Conservation (phyloP, 2,888 invertebrate species). For the Caenorhabditis zanzibari region DNA sequence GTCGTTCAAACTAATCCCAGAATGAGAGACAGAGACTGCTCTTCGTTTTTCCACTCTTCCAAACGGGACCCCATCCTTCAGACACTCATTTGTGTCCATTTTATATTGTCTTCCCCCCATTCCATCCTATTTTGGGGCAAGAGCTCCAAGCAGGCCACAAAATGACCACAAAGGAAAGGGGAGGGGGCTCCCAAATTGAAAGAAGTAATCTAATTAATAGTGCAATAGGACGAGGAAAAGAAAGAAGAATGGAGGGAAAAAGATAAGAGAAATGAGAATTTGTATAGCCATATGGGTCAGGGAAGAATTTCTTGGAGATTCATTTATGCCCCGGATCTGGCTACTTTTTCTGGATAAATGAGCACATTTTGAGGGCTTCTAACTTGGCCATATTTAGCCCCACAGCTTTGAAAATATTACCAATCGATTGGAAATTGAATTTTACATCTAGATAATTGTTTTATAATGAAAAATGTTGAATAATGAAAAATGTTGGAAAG, state of each 20-base stretch:
- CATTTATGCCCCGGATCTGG: background rate
- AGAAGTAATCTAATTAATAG: constrained; percentile 58
- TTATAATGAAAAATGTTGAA: too few species aligned
- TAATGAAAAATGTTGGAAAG: too few species aligned
- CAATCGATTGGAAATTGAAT: too few species aligned
- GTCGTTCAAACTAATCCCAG: constrained; percentile 40
- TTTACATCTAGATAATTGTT: too few species aligned
- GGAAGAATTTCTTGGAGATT: too few species aligned
- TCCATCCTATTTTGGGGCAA: background rate
- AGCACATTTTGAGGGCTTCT: too few species aligned
- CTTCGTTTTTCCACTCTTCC: constrained; percentile 8
- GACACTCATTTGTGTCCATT: constrained; percentile 14
- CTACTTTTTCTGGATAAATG: too few species aligned
- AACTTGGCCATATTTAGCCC: too few species aligned
- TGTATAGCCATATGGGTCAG: constrained; percentile 1
- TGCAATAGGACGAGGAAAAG: constrained; percentile 2
- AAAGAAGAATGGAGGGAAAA: background rate
- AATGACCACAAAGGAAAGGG: too few species aligned
- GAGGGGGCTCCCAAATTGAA: constrained; percentile 14
- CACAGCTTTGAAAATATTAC: too few species aligned
- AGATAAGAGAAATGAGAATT: background rate
- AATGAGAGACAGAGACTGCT: constrained; percentile 13
- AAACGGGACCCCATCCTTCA: too few species aligned
- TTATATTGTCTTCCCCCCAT: background rate
- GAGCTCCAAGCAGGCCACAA: background rate